Conservation (phyloP, 2,888 invertebrate genomes). For the Diadromus collaris region DNA sequence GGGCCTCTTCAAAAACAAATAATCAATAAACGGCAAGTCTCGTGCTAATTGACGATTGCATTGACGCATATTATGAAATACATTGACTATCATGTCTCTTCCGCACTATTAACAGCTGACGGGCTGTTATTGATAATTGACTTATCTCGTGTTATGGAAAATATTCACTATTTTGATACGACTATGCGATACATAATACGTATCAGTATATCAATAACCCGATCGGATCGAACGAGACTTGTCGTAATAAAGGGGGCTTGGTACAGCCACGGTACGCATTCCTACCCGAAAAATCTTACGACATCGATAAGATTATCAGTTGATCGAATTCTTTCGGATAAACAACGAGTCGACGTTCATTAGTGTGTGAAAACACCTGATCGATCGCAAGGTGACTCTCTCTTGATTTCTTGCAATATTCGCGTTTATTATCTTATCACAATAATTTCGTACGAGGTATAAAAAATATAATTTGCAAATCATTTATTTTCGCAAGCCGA, state of each 20-base stretch:
- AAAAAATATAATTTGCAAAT: background rate
- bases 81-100: no score
- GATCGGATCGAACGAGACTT: background rate
- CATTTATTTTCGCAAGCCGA: background rate
- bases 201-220: background rate
- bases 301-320: no score
- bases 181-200: background rate
- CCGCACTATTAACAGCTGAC: no score
- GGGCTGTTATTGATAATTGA: no score
- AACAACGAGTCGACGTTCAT: background rate
- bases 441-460: background rate
- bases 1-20: no score
- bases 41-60: no score
- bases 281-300: no score
- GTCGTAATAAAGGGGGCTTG: background rate
- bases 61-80: no score
- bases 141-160: background rate
- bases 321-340: no score
- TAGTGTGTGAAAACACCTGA: background rate
- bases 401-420: background rate
- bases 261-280: no score
- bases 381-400: background rate
- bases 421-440: background rate
- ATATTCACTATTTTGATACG: background rate
- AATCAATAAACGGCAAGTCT: no score